A percentile compares a stretch with the other conserved stretches of the same genome.
Conservation (phyloP, 2,797 vertebrate species). For the Steatocranus sp. region DNA sequence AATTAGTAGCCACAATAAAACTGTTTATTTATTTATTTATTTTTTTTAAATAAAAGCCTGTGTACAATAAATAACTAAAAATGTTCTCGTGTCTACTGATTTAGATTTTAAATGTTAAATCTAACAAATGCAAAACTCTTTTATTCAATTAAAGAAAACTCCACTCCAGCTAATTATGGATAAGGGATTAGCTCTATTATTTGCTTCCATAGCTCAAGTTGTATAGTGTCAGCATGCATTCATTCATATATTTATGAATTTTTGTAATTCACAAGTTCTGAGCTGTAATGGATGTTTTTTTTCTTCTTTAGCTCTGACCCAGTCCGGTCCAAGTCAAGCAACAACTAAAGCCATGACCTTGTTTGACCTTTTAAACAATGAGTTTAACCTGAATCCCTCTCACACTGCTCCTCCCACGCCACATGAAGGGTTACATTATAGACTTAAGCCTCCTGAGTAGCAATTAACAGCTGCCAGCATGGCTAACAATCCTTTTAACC, state of each 20-base stretch:
- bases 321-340: not conserved
- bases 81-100: not conserved
- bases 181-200: not conserved
- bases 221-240: not conserved
- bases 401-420: not conserved
- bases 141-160: not conserved
- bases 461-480: slow-evolving; percentile 69
- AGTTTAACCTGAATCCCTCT: slow-evolving; percentile 17
- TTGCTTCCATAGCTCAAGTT: not conserved
- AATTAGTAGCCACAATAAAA: not conserved
- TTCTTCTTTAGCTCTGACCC: not conserved
- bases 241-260: not conserved
- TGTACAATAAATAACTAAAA: not conserved
- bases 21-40: not conserved
- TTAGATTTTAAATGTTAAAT: not conserved
- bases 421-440: slow-evolving; percentile 10
- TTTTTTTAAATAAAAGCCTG: not conserved
- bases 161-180: not conserved
- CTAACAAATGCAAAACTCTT: not conserved
- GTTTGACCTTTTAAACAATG: slow-evolving; percentile 3
- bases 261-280: not conserved
- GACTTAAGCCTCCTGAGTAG: slow-evolving; percentile 45
- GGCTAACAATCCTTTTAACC: slow-evolving; percentile 60
- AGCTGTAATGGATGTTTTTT: not conserved
- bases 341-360: slow-evolving; percentile 1